Percentiles rank a stretch among this genome's conserved stretches.
phyloP scores from a whole-genome alignment of 1,140 invertebrate genomes.

The Hyles euphorbiae region DNA sequence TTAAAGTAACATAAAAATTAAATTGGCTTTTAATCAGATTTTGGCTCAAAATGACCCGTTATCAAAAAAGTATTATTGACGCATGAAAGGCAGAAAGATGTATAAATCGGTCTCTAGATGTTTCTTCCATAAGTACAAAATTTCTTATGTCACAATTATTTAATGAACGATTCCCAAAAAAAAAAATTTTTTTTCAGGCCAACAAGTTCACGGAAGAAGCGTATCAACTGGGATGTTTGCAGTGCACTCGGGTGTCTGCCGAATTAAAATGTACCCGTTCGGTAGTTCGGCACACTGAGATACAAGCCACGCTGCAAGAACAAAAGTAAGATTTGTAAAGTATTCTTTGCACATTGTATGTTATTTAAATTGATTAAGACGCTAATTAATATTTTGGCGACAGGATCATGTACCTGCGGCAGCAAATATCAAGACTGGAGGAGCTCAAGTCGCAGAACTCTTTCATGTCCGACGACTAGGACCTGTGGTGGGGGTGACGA shows the following conservation, averaged over 20 bases:
- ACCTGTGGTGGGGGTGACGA: constrained; percentile 39
- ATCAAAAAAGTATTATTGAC: no score
- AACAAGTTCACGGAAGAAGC: constrained; percentile 66
- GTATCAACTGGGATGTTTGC: constrained; percentile 58
- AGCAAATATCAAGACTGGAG: constrained; percentile 92
- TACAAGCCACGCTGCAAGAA: constrained; percentile 97
- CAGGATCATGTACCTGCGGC: constrained; percentile 93
- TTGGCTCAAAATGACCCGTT: no score
- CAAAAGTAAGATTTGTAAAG: constrained; percentile 84
- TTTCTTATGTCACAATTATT: no score
- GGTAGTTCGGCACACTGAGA: constrained; percentile 95
- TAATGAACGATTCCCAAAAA: no score
- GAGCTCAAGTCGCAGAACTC: constrained; percentile 95
- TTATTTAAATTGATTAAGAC: background rate
- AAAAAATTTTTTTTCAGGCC: constrained; percentile 42
- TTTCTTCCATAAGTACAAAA: no score
- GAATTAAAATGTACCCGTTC: constrained; percentile 96
- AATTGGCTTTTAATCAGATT: no score
- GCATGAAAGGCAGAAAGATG: no score
- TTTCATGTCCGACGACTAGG: constrained; percentile 87
- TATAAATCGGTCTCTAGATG: no score
- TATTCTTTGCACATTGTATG: background rate
- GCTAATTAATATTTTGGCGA: constrained; percentile 37
- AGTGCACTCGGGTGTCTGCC: constrained; percentile 93
- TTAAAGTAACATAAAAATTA: no score